Evolutionary conservation across 2,888 invertebrate genomes (phyloP), one percentile per base, ranked within the genome.

Genomic region (Sesamia inferens): DNA sequence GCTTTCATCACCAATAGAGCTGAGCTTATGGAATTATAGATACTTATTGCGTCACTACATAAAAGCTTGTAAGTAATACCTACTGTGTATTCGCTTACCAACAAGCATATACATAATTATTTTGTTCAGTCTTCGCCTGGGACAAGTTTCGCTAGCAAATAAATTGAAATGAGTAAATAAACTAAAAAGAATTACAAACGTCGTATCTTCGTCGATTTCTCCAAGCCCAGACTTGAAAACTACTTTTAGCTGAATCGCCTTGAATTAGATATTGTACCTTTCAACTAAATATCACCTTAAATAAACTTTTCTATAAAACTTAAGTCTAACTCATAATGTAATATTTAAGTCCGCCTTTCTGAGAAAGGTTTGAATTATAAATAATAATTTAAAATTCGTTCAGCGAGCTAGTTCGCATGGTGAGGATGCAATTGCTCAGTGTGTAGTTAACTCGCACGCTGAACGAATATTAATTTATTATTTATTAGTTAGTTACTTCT

Each of bases 131-230:
- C 10, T 14, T 14, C 19, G 42, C 14, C 31, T 24, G 24, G 14
- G 42, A 51, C 22, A 51, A 67, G 19, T 67, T 24, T 10, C 51
- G 24, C 10, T 19, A 51, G 22, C 19, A 51, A 69, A 51, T 19
- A 67, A 14, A 3, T 67, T 66, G 22, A 42, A 3, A 44, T 68
- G 19, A 48, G 22, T 8, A 87, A 85, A 58, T 84, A 87, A 75
- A 80, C 69, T 39, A 73, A 67, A 59, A 68, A 67, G 62, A 81
- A 77, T 74, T 65, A 66, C 57, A 61, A 74, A 65, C 66, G 68
- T 22, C 42, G 62, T 62, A 22, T 16, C 42, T 10, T 42, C 42
- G 42, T 62, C 22, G 19, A 8, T n/a, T 44, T 6, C 31, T 42
- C n/a, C 8, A 8, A 42, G n/a, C 61, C n/a, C 39, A 61, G n/a